Percentiles rank a stretch among this genome's conserved stretches.
These are phyloP conservation scores for Petaurus breviceps DNA, from an alignment of 2,113 vertebrate genomes.

Conservation along the genomic window DNA sequence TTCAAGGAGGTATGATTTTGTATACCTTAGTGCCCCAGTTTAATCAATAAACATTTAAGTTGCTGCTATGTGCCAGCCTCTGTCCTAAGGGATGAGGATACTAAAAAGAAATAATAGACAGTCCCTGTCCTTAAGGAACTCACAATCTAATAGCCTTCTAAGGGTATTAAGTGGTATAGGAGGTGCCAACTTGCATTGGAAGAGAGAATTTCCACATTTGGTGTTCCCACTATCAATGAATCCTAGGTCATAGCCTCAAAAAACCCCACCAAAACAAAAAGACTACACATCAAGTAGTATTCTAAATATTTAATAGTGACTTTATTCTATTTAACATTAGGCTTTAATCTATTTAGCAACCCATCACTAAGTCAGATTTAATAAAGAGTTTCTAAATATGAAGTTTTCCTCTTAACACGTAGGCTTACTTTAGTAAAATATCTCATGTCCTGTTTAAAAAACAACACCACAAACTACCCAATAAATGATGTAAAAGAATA, in stretches of 20 bases:
- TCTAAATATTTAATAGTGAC: neutral
- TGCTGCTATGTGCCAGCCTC: neutral
- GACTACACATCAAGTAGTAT: neutral
- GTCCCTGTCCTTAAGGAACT: neutral
- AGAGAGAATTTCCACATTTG: neutral
- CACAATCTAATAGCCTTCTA: neutral
- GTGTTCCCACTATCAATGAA: neutral
- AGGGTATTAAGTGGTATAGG: neutral
- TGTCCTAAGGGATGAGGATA: neutral
- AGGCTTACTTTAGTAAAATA: neutral
- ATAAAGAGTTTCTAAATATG: neutral
- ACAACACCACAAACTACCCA: too few species aligned
- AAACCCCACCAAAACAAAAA: neutral
- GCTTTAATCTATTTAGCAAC: neutral
- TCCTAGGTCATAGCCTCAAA: neutral
- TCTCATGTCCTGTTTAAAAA: neutral
- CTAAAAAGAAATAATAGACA: neutral
- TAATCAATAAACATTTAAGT: neutral
- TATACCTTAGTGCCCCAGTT: neutral
- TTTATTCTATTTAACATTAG: neutral
- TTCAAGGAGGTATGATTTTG: neutral
- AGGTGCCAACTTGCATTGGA: neutral
- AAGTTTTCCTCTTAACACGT: neutral
- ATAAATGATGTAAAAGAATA: neutral
- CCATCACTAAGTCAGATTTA: neutral